Conservation (phyloP, 2,888 invertebrate genomes). For the Exephanes ischioxanthus region DNA sequence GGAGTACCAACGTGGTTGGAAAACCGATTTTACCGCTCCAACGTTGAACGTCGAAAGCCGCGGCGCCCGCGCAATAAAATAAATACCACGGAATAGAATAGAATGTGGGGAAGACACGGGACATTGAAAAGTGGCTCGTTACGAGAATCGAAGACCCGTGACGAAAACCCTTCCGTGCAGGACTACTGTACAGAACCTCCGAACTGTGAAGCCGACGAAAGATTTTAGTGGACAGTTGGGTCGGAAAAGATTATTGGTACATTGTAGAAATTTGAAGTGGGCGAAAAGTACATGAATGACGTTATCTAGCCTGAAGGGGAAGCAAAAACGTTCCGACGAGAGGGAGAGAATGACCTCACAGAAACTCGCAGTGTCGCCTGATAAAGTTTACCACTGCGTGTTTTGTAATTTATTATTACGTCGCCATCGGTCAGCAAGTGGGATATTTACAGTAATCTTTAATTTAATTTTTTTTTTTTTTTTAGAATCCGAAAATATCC, state of each 20-base stretch:
- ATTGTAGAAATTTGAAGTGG: neutral
- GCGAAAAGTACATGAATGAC: neutral
- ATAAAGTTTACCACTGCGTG: too few species aligned
- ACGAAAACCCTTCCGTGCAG: neutral
- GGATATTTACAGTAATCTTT: too few species aligned
- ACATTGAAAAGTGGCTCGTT: neutral
- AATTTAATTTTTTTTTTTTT: too few species aligned
- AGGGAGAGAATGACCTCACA: too few species aligned
- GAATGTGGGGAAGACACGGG: neutral
- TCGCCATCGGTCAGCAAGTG: too few species aligned
- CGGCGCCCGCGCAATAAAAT: conserved; percentile 6
- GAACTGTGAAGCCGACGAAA: neutral
- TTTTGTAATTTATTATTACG: too few species aligned
- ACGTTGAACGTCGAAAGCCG: neutral
- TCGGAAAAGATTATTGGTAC: neutral
- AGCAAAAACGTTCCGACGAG: neutral
- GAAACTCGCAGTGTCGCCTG: too few species aligned
- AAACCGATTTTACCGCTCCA: conserved; percentile 28
- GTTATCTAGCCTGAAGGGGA: neutral
- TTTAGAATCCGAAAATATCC: too few species aligned
- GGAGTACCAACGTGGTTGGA: conserved; percentile 40
- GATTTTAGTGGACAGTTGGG: neutral
- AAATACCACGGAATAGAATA: neutral
- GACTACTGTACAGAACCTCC: neutral
- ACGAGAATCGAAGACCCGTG: neutral